Conservation (phyloP, 2,888 invertebrate species). For the Charanyca ferruginea region DNA sequence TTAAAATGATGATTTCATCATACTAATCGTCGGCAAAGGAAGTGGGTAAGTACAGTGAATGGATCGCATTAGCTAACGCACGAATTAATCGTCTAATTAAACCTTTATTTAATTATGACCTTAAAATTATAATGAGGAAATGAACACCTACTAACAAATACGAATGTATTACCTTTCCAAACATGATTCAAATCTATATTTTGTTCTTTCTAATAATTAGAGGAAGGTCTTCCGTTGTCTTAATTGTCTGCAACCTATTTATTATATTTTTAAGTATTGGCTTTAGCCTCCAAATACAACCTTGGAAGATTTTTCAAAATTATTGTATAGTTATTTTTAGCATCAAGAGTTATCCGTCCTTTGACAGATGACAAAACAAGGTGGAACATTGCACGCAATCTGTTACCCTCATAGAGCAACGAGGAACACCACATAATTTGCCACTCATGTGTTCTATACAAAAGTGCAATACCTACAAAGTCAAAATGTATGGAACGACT, state of each 20-base stretch:
- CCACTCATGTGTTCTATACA: too few species aligned
- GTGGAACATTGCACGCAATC: too few species aligned
- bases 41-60: slow-evolving; percentile 26
- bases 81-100: slow-evolving; percentile 27
- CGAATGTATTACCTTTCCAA: slow-evolving; percentile 9
- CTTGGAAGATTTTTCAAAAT: too few species aligned
- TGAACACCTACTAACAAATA: neutral
- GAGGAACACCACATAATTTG: too few species aligned
- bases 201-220: neutral
- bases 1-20: slow-evolving; percentile 18
- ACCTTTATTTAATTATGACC: slow-evolving; percentile 18
- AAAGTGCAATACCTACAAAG: too few species aligned
- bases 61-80: slow-evolving; percentile 30
- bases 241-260: neutral
- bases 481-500: too few species aligned
- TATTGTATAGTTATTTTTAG: too few species aligned
- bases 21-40: slow-evolving; percentile 19
- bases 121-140: slow-evolving; percentile 37
- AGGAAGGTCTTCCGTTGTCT: neutral
- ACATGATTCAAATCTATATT: neutral
- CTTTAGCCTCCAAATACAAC: too few species aligned
- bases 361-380: too few species aligned
- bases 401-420: too few species aligned
- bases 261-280: too few species aligned
- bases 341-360: too few species aligned